These are phyloP conservation scores for Thomomys bottae DNA, from an alignment of 2,113 vertebrate species.

Conservation along the genomic window DNA sequence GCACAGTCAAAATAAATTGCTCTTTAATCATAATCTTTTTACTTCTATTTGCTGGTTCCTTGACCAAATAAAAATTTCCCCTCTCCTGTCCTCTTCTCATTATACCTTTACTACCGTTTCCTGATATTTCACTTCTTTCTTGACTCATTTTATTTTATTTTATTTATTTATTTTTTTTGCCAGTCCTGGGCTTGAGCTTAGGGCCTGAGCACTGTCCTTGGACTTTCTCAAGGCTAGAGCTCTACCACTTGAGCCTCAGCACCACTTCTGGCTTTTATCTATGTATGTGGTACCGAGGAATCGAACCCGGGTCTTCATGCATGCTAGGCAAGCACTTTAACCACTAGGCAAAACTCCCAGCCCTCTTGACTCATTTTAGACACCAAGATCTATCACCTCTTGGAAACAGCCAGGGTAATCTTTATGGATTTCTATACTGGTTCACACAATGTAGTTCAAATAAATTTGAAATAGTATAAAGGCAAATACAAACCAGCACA, in stretches of 20 bases:
- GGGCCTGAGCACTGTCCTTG: too few relatives aligned
- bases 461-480: neutral
- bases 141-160: neutral
- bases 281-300: too few relatives aligned
- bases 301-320: too few relatives aligned
- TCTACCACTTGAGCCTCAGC: too few relatives aligned
- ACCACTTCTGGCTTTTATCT: too few relatives aligned
- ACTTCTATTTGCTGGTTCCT: neutral
- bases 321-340: too few relatives aligned
- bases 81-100: neutral
- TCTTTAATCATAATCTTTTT: neutral
- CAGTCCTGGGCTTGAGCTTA: too few relatives aligned
- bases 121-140: neutral
- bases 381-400: neutral
- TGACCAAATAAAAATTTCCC: neutral
- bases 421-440: neutral
- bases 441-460: neutral
- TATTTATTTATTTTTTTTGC: too few relatives aligned
- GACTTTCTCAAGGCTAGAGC: too few relatives aligned
- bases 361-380: neutral
- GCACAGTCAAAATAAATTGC: neutral
- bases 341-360: too few relatives aligned
- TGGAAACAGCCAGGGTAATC: neutral
- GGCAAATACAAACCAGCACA: neutral
- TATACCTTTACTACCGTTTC: neutral